Evolutionary conservation across 2,888 invertebrate genomes (phyloP).

Genomic region (Callimorpha dominula): DNA sequence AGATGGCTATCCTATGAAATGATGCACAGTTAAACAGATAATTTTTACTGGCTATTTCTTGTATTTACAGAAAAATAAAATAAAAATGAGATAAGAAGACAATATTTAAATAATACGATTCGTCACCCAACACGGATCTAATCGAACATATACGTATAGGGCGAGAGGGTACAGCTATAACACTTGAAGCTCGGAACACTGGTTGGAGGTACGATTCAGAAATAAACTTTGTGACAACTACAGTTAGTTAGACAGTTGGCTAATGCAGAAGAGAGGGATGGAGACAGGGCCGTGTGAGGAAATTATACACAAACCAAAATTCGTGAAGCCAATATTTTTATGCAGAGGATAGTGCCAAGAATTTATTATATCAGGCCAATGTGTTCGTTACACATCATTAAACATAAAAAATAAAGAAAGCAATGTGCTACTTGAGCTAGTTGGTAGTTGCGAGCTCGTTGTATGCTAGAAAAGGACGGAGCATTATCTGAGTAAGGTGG

Average conservation of each 20-base stretch:
- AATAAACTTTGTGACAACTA: conserved; percentile 52
- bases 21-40: conserved; percentile 92
- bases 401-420: conserved; percentile 62
- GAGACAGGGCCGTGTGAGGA: conserved; percentile 47
- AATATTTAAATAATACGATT: conserved; percentile 57
- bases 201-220: conserved; percentile 33
- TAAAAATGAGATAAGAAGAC: conserved; percentile 65
- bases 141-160: conserved; percentile 20
- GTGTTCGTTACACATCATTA: conserved; percentile 47
- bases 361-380: conserved; percentile 47
- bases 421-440: conserved; percentile 58
- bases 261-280: conserved; percentile 42
- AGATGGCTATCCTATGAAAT: conserved; percentile 91
- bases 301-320: conserved; percentile 53
- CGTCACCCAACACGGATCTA: conserved; percentile 37
- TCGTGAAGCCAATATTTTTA: conserved; percentile 52
- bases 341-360: conserved; percentile 51
- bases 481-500: conserved; percentile 39
- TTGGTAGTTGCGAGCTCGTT: conserved; percentile 37
- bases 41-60: conserved; percentile 89
- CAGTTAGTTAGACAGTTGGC: conserved; percentile 42
- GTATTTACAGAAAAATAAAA: conserved; percentile 83
- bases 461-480: conserved; percentile 39
- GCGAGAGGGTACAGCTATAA: conserved; percentile 36
- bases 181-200: conserved; percentile 39